A percentile compares a stretch with the other conserved stretches of the same genome.
These are phyloP conservation scores for Phylloscopus trochiloides DNA, from an alignment of 2,113 vertebrate genomes.

Conservation along the genomic window DNA sequence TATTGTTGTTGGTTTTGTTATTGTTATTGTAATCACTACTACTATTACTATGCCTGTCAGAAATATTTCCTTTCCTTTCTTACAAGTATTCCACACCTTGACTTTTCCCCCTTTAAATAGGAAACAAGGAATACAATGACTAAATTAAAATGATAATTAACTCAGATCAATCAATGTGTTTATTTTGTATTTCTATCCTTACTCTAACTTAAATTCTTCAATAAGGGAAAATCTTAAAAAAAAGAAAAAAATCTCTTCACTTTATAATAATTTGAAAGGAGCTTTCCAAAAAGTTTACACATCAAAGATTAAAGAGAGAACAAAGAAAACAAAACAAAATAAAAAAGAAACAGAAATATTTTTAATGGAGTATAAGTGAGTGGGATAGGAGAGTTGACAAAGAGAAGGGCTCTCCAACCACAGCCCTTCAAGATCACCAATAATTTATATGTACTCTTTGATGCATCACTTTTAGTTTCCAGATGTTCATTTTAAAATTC, in stretches of 20 bases:
- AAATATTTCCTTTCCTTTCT: not conserved
- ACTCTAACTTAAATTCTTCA: not conserved
- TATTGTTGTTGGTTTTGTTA: not conserved
- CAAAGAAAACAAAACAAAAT: not conserved
- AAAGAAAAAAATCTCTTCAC: not conserved
- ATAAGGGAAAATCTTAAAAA: not conserved
- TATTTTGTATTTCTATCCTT: not conserved
- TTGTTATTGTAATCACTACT: not conserved
- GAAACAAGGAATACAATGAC: not conserved
- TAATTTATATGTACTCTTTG: not conserved
- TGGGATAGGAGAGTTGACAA: not conserved
- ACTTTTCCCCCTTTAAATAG: not conserved
- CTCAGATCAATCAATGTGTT: not conserved
- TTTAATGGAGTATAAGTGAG: not conserved
- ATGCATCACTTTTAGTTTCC: not conserved
- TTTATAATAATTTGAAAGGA: not conserved
- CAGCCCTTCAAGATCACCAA: not conserved
- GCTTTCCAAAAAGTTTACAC: not conserved
- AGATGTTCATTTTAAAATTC: not conserved
- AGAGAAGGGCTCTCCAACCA: accelerated
- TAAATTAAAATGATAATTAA: not conserved
- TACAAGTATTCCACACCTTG: not conserved
- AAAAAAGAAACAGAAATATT: accelerated
- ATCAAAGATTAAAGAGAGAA: not conserved
- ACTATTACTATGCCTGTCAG: not conserved